Evolutionary conservation across 2,888 invertebrate genomes (phyloP).

Genomic region (Drosophila barbarae): DNA sequence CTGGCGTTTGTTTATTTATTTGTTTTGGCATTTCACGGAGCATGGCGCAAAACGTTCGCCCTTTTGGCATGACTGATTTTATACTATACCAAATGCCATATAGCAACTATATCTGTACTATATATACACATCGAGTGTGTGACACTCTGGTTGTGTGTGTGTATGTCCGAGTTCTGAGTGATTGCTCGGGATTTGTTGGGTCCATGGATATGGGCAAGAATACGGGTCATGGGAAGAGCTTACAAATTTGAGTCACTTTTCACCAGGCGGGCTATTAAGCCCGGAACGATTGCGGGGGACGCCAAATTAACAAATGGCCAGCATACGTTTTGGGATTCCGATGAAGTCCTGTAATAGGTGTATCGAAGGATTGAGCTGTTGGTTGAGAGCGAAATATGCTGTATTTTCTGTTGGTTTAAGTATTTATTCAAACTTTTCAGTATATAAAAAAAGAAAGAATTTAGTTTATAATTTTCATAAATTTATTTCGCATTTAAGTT

Average conservation of each 20-base stretch:
- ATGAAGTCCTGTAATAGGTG: constrained; percentile 9
- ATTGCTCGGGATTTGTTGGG: constrained; percentile 59
- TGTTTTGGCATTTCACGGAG: constrained; percentile 64
- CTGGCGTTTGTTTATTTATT: constrained; percentile 59
- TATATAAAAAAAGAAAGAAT: no score
- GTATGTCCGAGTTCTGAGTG: constrained; percentile 49
- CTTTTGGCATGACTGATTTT: constrained; percentile 72
- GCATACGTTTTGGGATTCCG: constrained; percentile 33
- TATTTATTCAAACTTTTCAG: no score
- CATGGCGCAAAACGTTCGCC: constrained; percentile 55
- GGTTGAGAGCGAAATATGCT: no score
- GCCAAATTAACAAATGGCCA: constrained; percentile 37
- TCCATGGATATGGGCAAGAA: constrained; percentile 18
- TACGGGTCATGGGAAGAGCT: constrained; percentile 24
- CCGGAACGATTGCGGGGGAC: constrained; percentile 2
- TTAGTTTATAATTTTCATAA: neutral
- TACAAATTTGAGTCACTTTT: constrained; percentile 47
- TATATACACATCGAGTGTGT: constrained; percentile 17
- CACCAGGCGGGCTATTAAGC: constrained; percentile 32
- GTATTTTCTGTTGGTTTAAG: no score
- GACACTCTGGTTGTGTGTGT: constrained; percentile 10
- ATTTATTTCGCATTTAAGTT: neutral
- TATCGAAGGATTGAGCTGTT: neutral
- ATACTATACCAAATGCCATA: constrained; percentile 31
- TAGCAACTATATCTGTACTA: constrained; percentile 12